Conservation (phyloP, 2,888 invertebrate species). For the Hypercompe scribonia region DNA sequence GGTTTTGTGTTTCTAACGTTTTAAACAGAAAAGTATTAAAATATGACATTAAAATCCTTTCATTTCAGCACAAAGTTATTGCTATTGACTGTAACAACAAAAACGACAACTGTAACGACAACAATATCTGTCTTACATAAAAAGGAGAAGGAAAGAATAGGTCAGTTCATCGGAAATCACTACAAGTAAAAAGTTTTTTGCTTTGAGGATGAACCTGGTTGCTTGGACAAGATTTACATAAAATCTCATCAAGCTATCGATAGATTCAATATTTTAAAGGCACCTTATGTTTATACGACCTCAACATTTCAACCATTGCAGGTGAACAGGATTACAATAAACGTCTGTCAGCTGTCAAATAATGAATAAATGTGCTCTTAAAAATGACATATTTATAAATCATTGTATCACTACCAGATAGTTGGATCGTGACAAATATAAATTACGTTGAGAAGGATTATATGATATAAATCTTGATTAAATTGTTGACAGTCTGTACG, state of each 20-base stretch:
- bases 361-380: conserved; percentile 30
- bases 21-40: background rate
- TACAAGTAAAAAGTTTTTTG: background rate
- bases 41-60: background rate
- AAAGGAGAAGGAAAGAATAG: background rate
- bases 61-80: background rate
- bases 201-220: background rate
- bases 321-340: conserved; percentile 38
- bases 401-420: conserved; percentile 4
- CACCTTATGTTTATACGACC: conserved; percentile 42
- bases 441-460: background rate
- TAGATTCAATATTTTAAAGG: conserved; percentile 37
- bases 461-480: background rate
- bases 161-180: background rate
- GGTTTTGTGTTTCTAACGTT: too few relatives aligned
- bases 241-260: background rate
- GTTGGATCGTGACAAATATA: background rate
- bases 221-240: conserved; percentile 5
- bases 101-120: background rate
- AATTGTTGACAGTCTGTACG: background rate
- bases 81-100: background rate
- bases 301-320: conserved; percentile 37
- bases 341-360: conserved; percentile 22
- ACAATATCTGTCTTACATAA: conserved; percentile 5
- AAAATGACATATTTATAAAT: conserved; percentile 23